These are phyloP conservation scores for Patella depressa DNA, from an alignment of 2,888 invertebrate species.

Conservation along the genomic window DNA sequence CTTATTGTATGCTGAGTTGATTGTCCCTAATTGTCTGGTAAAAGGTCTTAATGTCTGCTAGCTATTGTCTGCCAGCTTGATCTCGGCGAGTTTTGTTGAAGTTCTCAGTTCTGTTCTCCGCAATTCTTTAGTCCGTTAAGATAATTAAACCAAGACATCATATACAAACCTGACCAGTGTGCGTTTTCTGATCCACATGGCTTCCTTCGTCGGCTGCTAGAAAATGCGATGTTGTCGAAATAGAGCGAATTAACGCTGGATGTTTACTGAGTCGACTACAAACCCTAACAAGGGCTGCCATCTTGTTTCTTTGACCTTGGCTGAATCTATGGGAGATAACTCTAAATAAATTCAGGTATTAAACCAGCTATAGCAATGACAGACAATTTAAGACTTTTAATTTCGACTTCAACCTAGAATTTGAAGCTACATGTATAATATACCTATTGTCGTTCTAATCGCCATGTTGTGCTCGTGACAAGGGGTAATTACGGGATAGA, in stretches of 20 bases:
- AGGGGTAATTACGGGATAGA: too few relatives aligned
- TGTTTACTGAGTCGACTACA: conserved; percentile 12
- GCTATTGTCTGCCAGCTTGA: too few relatives aligned
- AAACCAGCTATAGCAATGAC: too few relatives aligned
- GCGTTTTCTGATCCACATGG: conserved; percentile 34
- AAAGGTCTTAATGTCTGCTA: too few relatives aligned
- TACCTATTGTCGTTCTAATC: too few relatives aligned
- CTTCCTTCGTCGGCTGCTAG: conserved; percentile 16
- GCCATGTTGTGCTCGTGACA: too few relatives aligned
- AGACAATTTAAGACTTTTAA: too few relatives aligned
- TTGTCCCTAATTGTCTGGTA: too few relatives aligned
- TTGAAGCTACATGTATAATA: too few relatives aligned
- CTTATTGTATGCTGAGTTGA: too few relatives aligned
- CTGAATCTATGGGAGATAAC: conserved; percentile 17
- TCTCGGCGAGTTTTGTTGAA: too few relatives aligned
- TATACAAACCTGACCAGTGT: conserved; percentile 52
- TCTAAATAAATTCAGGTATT: neutral
- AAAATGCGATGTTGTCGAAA: conserved; percentile 13
- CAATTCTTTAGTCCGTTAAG: neutral
- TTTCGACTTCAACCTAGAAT: too few relatives aligned
- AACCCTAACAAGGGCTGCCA: conserved; percentile 21
- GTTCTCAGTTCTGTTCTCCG: conserved; percentile 2
- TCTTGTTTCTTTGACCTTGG: conserved; percentile 12
- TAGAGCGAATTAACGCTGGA: conserved; percentile 2
- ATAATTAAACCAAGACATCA: neutral